phyloP scores from a whole-genome alignment of 2,888 invertebrate species.

The Hemaris fuciformis region DNA sequence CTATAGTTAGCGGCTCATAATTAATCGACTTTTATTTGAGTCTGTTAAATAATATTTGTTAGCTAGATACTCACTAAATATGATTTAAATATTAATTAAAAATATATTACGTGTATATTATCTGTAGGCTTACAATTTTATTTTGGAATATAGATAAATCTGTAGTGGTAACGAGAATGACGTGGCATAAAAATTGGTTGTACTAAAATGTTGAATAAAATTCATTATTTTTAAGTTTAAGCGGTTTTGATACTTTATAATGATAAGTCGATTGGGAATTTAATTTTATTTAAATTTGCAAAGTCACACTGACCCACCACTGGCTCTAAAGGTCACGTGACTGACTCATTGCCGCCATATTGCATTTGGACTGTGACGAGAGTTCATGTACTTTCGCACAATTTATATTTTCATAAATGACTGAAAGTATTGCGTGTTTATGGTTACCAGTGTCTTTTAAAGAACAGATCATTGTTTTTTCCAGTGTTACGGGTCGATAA shows the following conservation, averaged over 20 bases:
- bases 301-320: not conserved
- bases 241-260: not conserved
- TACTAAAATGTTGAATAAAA: not conserved
- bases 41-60: too few relatives aligned
- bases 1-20: too few relatives aligned
- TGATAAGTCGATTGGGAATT: not conserved
- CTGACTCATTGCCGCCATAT: slow-evolving; percentile 60
- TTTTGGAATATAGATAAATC: too few relatives aligned
- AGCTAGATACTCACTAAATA: too few relatives aligned
- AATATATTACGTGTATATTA: too few relatives aligned
- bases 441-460: slow-evolving; percentile 23
- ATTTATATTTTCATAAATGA: slow-evolving; percentile 43
- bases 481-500: slow-evolving; percentile 21
- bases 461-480: slow-evolving; percentile 23
- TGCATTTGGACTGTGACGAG: slow-evolving; percentile 58
- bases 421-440: slow-evolving; percentile 30
- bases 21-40: too few relatives aligned
- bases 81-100: too few relatives aligned
- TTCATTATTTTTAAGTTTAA: not conserved
- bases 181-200: too few relatives aligned
- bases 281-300: not conserved
- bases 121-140: too few relatives aligned
- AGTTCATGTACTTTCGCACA: slow-evolving; percentile 49
- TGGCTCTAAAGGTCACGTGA: slow-evolving; percentile 51
- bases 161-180: too few relatives aligned